Evolutionary conservation across 2,888 invertebrate species (phyloP), one percentile per base, ranked within the genome.

Genomic region (Linnaemya vulpina): DNA sequence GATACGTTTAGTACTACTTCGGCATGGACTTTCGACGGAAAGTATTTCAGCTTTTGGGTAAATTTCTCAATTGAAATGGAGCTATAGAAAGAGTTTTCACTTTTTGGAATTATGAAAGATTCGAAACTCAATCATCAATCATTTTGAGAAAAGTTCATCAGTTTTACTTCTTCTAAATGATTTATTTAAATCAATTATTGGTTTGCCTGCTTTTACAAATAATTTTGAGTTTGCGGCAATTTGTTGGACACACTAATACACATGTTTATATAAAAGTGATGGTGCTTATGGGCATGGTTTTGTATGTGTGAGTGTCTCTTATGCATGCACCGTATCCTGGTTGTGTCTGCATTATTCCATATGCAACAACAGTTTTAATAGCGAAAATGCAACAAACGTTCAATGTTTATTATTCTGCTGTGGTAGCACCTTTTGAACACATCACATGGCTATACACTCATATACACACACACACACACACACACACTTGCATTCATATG

Each of bases 361-460:
- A 83, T 71, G 71, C 62, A 73, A 55, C 77, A 84, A 70, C 81
- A 85, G 63, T 79, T 85, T 85, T 85, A 79, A 82, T 75, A 75
- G 85, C 81, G 77, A 70, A 81, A 81, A 81, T 81, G 74, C 73
- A 77, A 68, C 81, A 71, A 76, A 58, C 80, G 53, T 82, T 49
- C 22, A 70, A 46, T 70, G 84, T 84, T 77, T 81, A 80, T 40
- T 87, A 89, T 89, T 89, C 75, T 89, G 89, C 91, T 89, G 90
- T 87, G 88, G 87, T 88, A 87, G 89, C 89, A 90, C 87, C 88
- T 89, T 89, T 89, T 83, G 71, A 58, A 63, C 38, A 62, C 62
- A 65, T 40, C 40, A 43, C 58, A 53, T 38, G 38, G 17, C 22
- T 55, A 51, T 30, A 74, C 30, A 22, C 22, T 40, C 49, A 22